These are phyloP conservation scores for Prionchulus punctatus DNA, from an alignment of 2,888 invertebrate species.

Conservation along the genomic window DNA sequence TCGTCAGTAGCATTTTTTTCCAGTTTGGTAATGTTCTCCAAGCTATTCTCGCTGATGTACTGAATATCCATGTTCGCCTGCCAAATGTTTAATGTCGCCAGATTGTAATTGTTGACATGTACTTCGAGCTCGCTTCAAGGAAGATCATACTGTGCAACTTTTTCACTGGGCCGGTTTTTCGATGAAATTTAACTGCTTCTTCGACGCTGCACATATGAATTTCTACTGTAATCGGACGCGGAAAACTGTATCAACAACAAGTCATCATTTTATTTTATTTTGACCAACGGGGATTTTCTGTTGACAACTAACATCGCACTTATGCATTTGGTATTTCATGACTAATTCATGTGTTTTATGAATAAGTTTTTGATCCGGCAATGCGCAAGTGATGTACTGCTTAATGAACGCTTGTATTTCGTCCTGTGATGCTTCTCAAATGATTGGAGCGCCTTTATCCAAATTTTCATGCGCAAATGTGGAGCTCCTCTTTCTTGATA, in stretches of 20 bases:
- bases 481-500: not conserved
- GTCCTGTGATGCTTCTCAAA: no score
- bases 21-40: not conserved
- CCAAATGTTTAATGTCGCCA: constrained; percentile 1
- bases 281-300: no score
- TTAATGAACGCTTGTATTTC: no score
- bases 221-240: not conserved
- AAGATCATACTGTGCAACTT: not conserved
- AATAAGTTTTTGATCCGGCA: no score
- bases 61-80: constrained; percentile 10
- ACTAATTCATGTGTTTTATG: no score
- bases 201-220: not conserved
- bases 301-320: no score
- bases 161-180: no score
- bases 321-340: no score
- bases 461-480: constrained; percentile 1
- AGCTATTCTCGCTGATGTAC: not conserved
- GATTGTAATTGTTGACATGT: constrained; percentile 8
- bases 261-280: no score
- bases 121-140: not conserved
- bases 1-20: not conserved
- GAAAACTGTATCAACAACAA: not conserved
- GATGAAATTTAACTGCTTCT: not conserved
- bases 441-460: constrained; percentile 1
- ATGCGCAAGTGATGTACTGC: no score